Conservation (phyloP, 2,888 invertebrate species). For the Cheilosia impressa region DNA sequence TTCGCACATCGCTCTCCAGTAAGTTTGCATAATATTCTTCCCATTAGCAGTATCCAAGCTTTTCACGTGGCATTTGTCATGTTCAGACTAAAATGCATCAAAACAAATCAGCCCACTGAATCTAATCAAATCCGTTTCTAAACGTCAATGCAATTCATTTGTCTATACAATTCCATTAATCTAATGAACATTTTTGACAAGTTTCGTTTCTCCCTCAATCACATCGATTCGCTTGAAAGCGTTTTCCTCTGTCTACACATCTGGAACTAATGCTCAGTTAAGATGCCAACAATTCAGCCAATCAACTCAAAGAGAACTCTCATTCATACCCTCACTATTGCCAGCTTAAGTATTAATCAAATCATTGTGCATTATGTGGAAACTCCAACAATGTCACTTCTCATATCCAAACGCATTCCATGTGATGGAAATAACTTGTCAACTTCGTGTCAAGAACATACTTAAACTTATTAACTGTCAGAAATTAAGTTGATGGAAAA, state of each 20-base stretch:
- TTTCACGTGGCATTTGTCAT: too few relatives aligned
- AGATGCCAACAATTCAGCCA: neutral
- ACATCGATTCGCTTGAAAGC: neutral
- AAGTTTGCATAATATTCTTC: too few relatives aligned
- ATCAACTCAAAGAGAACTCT: neutral
- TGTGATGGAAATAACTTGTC: conserved; percentile 25
- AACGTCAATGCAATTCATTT: too few relatives aligned
- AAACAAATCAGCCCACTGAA: too few relatives aligned
- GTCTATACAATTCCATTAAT: too few relatives aligned
- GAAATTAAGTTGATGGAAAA: conserved; percentile 44
- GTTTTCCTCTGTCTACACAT: neutral
- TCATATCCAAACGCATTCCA: neutral
- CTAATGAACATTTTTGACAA: too few relatives aligned
- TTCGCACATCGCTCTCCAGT: too few relatives aligned
- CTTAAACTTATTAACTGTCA: conserved; percentile 46
- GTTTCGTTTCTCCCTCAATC: too few relatives aligned
- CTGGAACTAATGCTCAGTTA: neutral
- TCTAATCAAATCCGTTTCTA: too few relatives aligned
- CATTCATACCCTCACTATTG: neutral
- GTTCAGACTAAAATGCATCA: too few relatives aligned
- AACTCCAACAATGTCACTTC: neutral
- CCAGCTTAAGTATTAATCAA: conserved; percentile 3
- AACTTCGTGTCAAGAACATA: conserved; percentile 53
- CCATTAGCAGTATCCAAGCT: too few relatives aligned
- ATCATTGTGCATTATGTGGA: neutral